These are phyloP conservation scores for Silurus meridionalis DNA, from an alignment of 2,113 vertebrate genomes.

Conservation along the genomic window DNA sequence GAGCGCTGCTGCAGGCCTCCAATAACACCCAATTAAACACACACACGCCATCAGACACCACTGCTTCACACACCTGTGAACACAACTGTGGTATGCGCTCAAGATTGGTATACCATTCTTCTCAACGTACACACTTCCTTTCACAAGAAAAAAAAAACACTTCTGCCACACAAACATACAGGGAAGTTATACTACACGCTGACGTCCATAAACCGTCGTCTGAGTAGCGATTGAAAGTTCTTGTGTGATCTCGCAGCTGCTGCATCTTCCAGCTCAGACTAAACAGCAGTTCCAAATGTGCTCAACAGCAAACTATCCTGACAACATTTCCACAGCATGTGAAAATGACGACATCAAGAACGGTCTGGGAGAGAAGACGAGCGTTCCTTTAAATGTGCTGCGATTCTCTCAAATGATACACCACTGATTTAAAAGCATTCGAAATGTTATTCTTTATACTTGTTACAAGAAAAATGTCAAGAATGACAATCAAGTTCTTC, in stretches of 20 bases:
- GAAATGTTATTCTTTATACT: not conserved
- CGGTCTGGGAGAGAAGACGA: not conserved
- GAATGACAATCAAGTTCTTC: not conserved
- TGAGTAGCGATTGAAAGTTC: not conserved
- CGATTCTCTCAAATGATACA: not conserved
- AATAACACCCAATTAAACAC: slow-evolving; percentile 39
- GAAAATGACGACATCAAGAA: not conserved
- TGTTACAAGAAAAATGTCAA: not conserved
- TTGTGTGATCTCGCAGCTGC: slow-evolving; percentile 9
- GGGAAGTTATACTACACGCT: not conserved
- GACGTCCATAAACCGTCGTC: slow-evolving; percentile 15
- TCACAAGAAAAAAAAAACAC: not conserved
- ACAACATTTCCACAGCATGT: not conserved
- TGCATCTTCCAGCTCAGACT: not conserved
- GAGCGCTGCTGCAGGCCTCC: slow-evolving; percentile 22
- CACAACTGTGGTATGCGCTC: not conserved
- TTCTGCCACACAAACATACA: not conserved
- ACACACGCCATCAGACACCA: not conserved
- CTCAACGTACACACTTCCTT: not conserved
- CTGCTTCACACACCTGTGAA: not conserved
- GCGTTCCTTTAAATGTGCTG: not conserved
- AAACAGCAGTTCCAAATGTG: not conserved
- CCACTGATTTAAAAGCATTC: not conserved
- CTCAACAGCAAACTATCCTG: not conserved
- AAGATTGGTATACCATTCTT: not conserved